Percentiles rank a stretch among this genome's conserved stretches.
These are phyloP conservation scores for Mormyrops boulengeri DNA, from an alignment of 2,797 vertebrate species.

Conservation along the genomic window DNA sequence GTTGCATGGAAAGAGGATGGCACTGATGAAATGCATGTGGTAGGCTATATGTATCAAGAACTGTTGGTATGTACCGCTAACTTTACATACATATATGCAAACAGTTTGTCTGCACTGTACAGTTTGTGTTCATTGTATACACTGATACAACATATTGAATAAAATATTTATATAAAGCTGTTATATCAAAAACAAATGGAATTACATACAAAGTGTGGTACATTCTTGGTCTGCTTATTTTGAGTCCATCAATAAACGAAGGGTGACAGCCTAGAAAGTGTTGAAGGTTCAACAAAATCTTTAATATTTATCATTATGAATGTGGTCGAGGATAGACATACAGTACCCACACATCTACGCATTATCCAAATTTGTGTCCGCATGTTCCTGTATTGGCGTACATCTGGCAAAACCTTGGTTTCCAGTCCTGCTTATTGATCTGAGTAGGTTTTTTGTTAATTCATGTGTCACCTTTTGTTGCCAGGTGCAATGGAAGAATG, in stretches of 20 bases:
- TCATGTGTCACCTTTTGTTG: not conserved
- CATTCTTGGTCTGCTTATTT: constrained; percentile 65
- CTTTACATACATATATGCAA: constrained; percentile 87
- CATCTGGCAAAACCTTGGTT: not conserved
- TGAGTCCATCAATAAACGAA: constrained; percentile 57
- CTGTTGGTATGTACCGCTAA: constrained; percentile 71
- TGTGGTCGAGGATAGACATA: not conserved
- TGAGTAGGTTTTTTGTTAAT: not conserved
- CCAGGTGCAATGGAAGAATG: not conserved
- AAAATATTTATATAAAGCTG: constrained; percentile 82
- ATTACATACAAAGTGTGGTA: constrained; percentile 75
- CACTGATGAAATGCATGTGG: constrained; percentile 67
- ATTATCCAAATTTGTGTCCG: not conserved
- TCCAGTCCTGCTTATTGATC: not conserved
- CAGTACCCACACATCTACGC: not conserved
- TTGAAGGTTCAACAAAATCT: constrained; percentile 35
- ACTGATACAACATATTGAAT: constrained; percentile 77
- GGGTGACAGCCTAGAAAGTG: constrained; percentile 60
- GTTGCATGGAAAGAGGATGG: constrained; percentile 67
- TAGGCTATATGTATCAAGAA: constrained; percentile 72
- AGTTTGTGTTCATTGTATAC: constrained; percentile 90
- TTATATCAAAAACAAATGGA: constrained; percentile 68
- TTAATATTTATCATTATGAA: not conserved
- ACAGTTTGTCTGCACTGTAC: constrained; percentile 83
- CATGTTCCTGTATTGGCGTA: not conserved